phyloP scores from a whole-genome alignment of 1,140 invertebrate genomes.

The Drosophila ficusphila region DNA sequence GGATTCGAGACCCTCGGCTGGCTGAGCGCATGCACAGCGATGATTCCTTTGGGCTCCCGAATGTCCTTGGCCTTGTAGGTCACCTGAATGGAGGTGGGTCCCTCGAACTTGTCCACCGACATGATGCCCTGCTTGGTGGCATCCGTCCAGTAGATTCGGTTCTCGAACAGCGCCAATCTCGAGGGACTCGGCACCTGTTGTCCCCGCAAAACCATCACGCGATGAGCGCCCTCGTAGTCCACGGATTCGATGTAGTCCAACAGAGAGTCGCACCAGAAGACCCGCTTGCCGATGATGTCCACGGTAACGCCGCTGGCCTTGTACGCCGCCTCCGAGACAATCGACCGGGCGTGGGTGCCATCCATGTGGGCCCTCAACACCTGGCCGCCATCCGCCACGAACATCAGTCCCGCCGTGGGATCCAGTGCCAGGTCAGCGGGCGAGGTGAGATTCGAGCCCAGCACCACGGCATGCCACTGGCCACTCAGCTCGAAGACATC shows the following conservation, averaged over 20 bases:
- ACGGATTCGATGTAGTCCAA: slow-evolving; percentile 99
- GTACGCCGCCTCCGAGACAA: slow-evolving; percentile 96
- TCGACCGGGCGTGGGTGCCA: slow-evolving; percentile 91
- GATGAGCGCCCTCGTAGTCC: slow-evolving; percentile 94
- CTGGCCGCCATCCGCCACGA: slow-evolving; percentile 96
- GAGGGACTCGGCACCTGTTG: slow-evolving; percentile 94
- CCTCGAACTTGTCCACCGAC: slow-evolving; percentile 95
- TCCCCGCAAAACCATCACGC: slow-evolving; percentile 91
- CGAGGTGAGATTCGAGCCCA: slow-evolving; percentile 95
- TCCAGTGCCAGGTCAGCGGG: slow-evolving; percentile 96
- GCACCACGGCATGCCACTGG: slow-evolving; percentile 92
- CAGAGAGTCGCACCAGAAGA: slow-evolving; percentile 98
- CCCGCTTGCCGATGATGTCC: slow-evolving; percentile 93
- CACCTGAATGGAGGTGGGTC: slow-evolving; percentile 89
- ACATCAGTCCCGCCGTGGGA: slow-evolving; percentile 95
- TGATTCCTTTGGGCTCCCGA: slow-evolving; percentile 93
- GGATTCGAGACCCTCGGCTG: slow-evolving; percentile 93
- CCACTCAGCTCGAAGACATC: slow-evolving; percentile 96
- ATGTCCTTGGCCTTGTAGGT: slow-evolving; percentile 92
- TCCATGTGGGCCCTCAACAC: slow-evolving; percentile 96
- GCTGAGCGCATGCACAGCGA: slow-evolving; percentile 91
- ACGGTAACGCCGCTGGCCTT: slow-evolving; percentile 94
- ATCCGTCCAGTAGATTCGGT: slow-evolving; percentile 97
- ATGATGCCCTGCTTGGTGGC: slow-evolving; percentile 97
- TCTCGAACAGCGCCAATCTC: slow-evolving; percentile 94